phyloP scores from a whole-genome alignment of 2,113 vertebrate genomes.

The Entomyzon cyanotis region DNA sequence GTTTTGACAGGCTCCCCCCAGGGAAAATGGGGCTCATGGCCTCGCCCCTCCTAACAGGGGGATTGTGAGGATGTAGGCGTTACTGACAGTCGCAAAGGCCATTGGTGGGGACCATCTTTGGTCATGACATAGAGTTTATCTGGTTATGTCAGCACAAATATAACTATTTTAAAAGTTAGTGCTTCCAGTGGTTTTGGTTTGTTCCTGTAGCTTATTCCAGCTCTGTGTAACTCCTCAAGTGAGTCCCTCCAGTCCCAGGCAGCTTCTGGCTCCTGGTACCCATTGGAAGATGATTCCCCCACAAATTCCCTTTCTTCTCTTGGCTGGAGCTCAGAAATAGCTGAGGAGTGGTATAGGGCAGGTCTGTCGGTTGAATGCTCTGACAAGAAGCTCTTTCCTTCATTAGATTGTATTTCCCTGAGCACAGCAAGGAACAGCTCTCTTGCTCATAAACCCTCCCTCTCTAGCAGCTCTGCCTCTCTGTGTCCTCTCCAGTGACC shows the following conservation, averaged over 20 bases:
- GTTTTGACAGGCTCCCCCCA: background rate
- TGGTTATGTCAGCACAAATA: conserved; percentile 49
- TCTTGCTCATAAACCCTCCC: background rate
- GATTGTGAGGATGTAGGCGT: background rate
- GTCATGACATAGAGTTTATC: background rate
- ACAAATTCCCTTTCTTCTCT: background rate
- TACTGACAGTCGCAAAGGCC: background rate
- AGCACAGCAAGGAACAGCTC: background rate
- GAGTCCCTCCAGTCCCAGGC: background rate
- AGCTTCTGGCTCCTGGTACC: background rate
- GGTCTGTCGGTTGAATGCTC: background rate
- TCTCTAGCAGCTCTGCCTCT: background rate
- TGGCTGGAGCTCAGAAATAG: background rate
- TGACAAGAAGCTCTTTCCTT: background rate
- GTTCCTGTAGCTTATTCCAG: background rate
- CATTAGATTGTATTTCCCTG: background rate
- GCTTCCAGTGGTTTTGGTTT: background rate
- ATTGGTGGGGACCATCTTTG: background rate
- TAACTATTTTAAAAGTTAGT: background rate
- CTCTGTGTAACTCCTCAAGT: background rate
- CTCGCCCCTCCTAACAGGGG: background rate
- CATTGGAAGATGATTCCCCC: background rate
- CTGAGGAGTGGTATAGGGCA: fast-evolving
- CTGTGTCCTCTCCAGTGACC: background rate
- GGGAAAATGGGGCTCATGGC: background rate